Conservation (phyloP, 2,113 vertebrate species). For the Xenus cinereus region DNA sequence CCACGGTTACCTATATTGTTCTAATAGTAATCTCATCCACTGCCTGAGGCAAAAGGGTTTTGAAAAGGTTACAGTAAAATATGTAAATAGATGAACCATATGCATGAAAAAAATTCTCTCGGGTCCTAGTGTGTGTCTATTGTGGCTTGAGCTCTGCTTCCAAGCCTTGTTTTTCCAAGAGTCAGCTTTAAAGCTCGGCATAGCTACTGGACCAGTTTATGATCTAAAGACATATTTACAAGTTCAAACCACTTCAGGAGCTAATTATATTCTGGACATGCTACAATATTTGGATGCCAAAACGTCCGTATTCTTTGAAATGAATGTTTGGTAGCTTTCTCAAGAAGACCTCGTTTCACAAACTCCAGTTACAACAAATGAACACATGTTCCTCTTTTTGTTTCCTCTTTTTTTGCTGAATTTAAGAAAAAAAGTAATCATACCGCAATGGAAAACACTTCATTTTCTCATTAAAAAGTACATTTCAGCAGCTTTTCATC, state of each 20-base stretch:
- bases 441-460: conserved; percentile 72
- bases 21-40: conserved; percentile 38
- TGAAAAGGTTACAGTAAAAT: conserved; percentile 51
- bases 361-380: conserved; percentile 75
- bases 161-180: conserved; percentile 26
- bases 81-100: conserved; percentile 61
- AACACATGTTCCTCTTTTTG: conserved; percentile 75
- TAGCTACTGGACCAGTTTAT: conserved; percentile 35
- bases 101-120: background rate
- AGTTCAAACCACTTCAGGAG: conserved; percentile 44
- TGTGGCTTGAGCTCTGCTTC: conserved; percentile 19
- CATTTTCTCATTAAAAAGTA: conserved; percentile 74
- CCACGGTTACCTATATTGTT: background rate
- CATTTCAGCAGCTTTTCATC: conserved; percentile 54
- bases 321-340: conserved; percentile 67
- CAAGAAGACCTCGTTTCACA: conserved; percentile 71
- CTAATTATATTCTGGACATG: conserved; percentile 61
- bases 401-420: conserved; percentile 77
- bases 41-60: background rate
- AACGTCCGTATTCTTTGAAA: conserved; percentile 73
- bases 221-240: conserved; percentile 62
- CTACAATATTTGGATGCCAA: conserved; percentile 40
- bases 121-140: background rate
- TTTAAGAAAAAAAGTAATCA: conserved; percentile 50
- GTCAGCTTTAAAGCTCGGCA: background rate